These are phyloP conservation scores for Lacerta agilis DNA, from an alignment of 2,797 vertebrate species.

Conservation along the genomic window DNA sequence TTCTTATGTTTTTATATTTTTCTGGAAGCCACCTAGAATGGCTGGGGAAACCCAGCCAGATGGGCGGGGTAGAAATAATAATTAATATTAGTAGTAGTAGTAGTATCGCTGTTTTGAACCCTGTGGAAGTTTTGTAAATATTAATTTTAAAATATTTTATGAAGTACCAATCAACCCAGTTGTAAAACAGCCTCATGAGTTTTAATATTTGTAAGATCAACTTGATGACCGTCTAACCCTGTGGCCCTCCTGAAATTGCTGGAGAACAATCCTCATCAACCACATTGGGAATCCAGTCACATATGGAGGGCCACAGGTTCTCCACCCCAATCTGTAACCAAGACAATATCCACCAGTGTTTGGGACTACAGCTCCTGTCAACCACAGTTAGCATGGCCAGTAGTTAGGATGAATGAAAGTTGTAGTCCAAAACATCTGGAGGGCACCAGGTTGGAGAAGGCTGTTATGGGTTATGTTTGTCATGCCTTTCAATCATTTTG, in stretches of 20 bases:
- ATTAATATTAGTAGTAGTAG: neutral
- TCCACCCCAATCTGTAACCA: neutral
- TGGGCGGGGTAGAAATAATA: no score
- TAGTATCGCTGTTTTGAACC: neutral
- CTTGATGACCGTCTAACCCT: conserved; percentile 9
- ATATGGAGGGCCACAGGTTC: no score
- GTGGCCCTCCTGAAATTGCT: no score
- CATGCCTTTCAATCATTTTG: neutral
- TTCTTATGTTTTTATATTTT: no score
- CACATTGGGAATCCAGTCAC: no score
- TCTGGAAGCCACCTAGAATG: no score
- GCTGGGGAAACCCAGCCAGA: no score
- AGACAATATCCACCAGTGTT: neutral
- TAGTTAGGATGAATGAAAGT: no score
- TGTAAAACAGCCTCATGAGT: neutral
- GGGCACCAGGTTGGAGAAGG: neutral
- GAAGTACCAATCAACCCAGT: neutral
- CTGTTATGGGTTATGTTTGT: fast-evolving
- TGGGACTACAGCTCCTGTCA: no score
- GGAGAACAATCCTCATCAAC: no score
- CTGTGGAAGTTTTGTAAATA: neutral
- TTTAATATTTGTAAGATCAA: neutral
- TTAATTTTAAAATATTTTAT: neutral
- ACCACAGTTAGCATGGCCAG: no score
- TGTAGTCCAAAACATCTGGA: no score